Base-by-base conservation (phyloP, 2,113 vertebrate species). In the Capra hircus region DNA sequence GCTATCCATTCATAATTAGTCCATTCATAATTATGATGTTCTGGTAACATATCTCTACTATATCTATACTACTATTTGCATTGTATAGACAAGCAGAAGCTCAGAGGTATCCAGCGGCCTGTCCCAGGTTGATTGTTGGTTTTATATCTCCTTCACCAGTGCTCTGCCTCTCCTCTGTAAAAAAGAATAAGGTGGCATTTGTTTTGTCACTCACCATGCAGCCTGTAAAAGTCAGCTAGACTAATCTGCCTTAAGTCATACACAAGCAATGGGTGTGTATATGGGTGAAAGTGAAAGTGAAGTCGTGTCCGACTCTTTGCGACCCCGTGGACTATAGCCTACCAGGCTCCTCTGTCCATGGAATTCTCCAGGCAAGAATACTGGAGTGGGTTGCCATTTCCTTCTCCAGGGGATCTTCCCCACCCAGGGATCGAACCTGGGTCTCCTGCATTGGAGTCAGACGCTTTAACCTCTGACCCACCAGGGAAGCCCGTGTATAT, bases 231-330 rank as follows among this genome's bases (percentile, higher is more conserved):
- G 59, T 93, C 71, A 57, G 88, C 55, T 60, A 53, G 95, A 80
- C 94, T 97, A 90, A 95, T 95, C 33, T 19, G 85, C 64, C 48
- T 57, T 84, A 87, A 96, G 95, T 84, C 19, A 91, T 40, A 93
- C 96, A 84, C 59, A 84, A 95, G 82, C 86, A 23, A 96, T 36
- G 88, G 91, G 94, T 52, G 96, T 93, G 94, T 83, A 93, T 59
- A 97, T 36, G 91, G 90, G 90, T 55, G 97, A 45, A 45, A 45
- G 43, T 45, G 43, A 45, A 45, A 45, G 45, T 45, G 45, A 45
- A 45, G 45, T 45, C 45, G 45, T 45, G 45, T 45, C 45, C 45
- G 7, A 45, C 45, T 45, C 45, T 45, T 45, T 45, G 45, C 45
- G 2, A 45, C 45, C 45, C 45, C 45, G 7, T 45, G 45, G 45